Percentiles rank a stretch among this genome's conserved stretches.
Conservation (phyloP, 1,140 invertebrate genomes). For the Panulirus ornatus region DNA sequence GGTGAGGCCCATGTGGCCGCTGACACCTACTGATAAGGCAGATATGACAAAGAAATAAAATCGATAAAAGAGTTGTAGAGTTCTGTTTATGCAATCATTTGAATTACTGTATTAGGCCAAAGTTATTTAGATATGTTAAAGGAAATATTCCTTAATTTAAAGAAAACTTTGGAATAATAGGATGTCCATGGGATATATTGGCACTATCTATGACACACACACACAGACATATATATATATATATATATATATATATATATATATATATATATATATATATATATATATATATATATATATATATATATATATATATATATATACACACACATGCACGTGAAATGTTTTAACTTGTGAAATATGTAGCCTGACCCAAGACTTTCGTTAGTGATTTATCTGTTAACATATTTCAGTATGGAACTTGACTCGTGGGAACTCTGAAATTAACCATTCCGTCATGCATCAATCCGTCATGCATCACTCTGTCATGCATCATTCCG, state of each 20-base stretch:
- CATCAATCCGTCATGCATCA: no score
- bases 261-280: constrained; percentile 32
- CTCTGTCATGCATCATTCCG: no score
- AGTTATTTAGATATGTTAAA: neutral
- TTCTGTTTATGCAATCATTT: neutral
- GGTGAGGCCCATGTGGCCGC: neutral
- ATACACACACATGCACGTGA: no score
- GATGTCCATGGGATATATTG: neutral
- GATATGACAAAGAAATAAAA: neutral
- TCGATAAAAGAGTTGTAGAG: no score
- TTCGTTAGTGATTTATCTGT: no score
- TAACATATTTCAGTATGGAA: no score
- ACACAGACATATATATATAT: neutral
- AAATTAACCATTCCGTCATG: no score
- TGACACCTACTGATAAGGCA: neutral
- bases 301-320: constrained; percentile 30
- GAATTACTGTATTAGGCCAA: neutral
- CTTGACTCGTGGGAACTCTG: no score
- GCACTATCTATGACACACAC: no score
- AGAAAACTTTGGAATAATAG: neutral
- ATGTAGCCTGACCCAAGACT: no score
- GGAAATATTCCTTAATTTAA: neutral
- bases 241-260: constrained; percentile 31
- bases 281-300: neutral
- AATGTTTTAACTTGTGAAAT: no score